phyloP scores from a whole-genome alignment of 2,888 invertebrate genomes.

The Timandra comae region DNA sequence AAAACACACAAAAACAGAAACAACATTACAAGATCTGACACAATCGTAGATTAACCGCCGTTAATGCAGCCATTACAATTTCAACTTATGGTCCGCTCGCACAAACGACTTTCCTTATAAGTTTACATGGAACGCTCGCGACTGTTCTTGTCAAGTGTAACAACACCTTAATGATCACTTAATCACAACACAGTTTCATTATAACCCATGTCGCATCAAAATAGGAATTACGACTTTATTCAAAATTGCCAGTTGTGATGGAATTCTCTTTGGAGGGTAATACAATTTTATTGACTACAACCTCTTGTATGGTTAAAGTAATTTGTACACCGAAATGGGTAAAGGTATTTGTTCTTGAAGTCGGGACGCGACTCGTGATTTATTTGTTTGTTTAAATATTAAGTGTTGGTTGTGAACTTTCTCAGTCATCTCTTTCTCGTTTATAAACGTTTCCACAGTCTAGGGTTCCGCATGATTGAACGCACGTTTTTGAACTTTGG shows the following conservation, averaged over 20 bases:
- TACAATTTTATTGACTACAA: conserved; percentile 13
- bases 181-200: conserved; percentile 48
- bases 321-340: no score
- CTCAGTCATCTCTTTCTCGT: no score
- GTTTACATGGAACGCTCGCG: conserved; percentile 25
- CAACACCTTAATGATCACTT: conserved; percentile 55
- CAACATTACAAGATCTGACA: conserved; percentile 20
- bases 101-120: conserved; percentile 38
- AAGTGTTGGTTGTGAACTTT: no score
- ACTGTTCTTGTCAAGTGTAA: conserved; percentile 36
- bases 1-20: conserved; percentile 2
- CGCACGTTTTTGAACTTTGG: no score
- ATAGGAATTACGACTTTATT: conserved; percentile 31
- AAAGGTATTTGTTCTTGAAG: no score
- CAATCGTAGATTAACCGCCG: conserved; percentile 34
- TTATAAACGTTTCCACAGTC: no score
- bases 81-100: conserved; percentile 42
- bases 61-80: conserved; percentile 39
- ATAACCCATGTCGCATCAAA: conserved; percentile 28
- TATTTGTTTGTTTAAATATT: no score
- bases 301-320: no score
- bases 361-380: no score
- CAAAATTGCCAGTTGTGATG: conserved; percentile 29
- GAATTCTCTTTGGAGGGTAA: conserved; percentile 1
- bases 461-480: no score